A percentile compares a stretch with the other conserved stretches of the same genome.
phyloP scores from a whole-genome alignment of 2,888 invertebrate genomes.

The Diaprepes abbreviatus region DNA sequence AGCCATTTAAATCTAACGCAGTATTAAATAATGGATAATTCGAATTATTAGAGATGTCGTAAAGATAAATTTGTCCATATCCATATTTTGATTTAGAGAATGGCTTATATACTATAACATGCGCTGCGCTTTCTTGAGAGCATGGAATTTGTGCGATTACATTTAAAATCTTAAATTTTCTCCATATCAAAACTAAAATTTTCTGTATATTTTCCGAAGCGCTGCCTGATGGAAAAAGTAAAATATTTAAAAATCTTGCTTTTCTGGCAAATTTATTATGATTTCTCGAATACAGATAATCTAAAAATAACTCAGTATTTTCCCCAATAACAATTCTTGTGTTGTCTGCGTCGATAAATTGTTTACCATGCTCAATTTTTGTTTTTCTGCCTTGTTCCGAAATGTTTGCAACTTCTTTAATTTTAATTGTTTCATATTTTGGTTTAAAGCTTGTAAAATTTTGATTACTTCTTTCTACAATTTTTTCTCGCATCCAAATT shows the following conservation, averaged over 20 bases:
- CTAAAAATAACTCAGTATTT: neutral
- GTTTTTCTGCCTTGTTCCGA: neutral
- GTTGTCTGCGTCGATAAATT: neutral
- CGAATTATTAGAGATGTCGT: conserved; percentile 12
- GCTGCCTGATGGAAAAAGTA: conserved; percentile 3
- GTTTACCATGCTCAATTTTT: too few relatives aligned
- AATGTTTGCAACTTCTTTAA: neutral
- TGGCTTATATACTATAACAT: conserved; percentile 22
- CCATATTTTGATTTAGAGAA: conserved; percentile 5
- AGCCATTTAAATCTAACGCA: conserved; percentile 59
- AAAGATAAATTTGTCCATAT: conserved; percentile 37
- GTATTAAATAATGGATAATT: conserved; percentile 33
- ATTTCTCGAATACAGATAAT: neutral
- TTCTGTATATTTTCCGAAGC: neutral
- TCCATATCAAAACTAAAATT: conserved; percentile 19
- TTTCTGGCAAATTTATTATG: neutral
- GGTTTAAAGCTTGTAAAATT: neutral
- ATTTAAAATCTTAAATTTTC: conserved; percentile 28
- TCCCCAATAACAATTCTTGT: conserved; percentile 5
- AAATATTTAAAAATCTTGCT: conserved; percentile 5
- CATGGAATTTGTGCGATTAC: conserved; percentile 26
- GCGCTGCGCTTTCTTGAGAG: neutral
- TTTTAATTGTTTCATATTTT: neutral
- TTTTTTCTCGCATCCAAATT: neutral
- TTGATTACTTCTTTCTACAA: neutral